Evolutionary conservation across 2,888 invertebrate species (phyloP).

Genomic region (Lysandra coridon): DNA sequence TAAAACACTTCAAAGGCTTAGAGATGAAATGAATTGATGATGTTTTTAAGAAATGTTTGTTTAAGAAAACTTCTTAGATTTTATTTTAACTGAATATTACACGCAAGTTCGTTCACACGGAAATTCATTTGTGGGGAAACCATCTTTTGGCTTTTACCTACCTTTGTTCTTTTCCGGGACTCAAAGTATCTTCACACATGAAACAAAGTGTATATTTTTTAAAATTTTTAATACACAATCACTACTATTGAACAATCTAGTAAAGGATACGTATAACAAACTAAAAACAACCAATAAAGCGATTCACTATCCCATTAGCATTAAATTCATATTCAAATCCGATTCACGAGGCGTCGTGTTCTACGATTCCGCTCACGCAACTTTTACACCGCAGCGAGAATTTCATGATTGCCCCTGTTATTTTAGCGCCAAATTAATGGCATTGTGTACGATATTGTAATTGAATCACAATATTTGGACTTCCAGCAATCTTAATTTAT

Average conservation of each 20-base stretch:
- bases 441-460: slow-evolving; percentile 10
- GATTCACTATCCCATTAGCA: slow-evolving; percentile 72
- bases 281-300: slow-evolving; percentile 52
- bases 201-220: background rate
- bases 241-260: background rate
- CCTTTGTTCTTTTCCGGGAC: too few relatives aligned
- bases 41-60: slow-evolving; percentile 24
- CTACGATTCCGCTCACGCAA: slow-evolving; percentile 65
- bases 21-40: slow-evolving; percentile 15
- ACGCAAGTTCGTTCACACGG: too few relatives aligned
- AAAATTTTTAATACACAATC: background rate
- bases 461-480: slow-evolving; percentile 20
- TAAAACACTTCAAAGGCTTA: slow-evolving; percentile 18
- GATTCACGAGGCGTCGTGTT: slow-evolving; percentile 63
- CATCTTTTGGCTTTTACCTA: too few relatives aligned
- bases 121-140: too few relatives aligned
- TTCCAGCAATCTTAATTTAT: background rate
- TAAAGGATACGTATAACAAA: background rate
- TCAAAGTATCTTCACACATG: too few relatives aligned
- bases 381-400: slow-evolving; percentile 58
- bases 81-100: background rate
- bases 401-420: slow-evolving; percentile 67
- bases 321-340: slow-evolving; percentile 77
- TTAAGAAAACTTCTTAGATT: background rate
- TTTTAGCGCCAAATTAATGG: slow-evolving; percentile 38